Evolutionary conservation across 2,113 vertebrate genomes (phyloP), one percentile per base, ranked within the genome.

Genomic region (Vidua macroura): DNA sequence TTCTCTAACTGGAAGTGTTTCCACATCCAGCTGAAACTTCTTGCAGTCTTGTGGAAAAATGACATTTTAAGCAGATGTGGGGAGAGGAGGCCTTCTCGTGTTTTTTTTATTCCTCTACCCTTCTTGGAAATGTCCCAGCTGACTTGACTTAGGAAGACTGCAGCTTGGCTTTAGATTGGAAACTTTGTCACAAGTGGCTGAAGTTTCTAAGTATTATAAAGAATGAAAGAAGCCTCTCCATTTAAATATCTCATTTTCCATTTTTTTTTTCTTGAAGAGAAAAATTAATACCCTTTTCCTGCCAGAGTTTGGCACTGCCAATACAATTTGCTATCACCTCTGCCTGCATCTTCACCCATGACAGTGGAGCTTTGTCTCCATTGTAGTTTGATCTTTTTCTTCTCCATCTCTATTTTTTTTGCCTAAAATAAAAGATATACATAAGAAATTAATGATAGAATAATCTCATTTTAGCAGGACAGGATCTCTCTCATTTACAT

Each of bases 281-380:
- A 80, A 53, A 43, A 48, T 16, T 4, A 51, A n/a, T 7, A 13
- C 1, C 1, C 2, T 53, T 90, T 78, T 80, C 19, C 44, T 66
- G 48, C 1, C 8, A 18, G 46, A 37, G 22, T 78, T 46, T 63
- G 39, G 20, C 39, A 25, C 13, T 63, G 37, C 21, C 27, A 19
- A 2, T 52, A 44, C 0, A 0, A 33, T 79, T 53, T 79, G 27
- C 43, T 25, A 3, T 63, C 15, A 58, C 19, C 67, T 79, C 25
- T 81, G 60, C 3, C n/a, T 81, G 8, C 25, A 21, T 77, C 20
- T 73, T n/a, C 27, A 33, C 8, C 18, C 11, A 5, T 41, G 16
- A 25, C 6, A 19, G 27, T 23, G 23, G 37, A 88, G 14, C 28
- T 49, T 80, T 72, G 16, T 52, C 70, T 76, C 52, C 25, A 28